Evolutionary conservation across 2,888 invertebrate genomes (phyloP).

Genomic region (Catocala sponsa): DNA sequence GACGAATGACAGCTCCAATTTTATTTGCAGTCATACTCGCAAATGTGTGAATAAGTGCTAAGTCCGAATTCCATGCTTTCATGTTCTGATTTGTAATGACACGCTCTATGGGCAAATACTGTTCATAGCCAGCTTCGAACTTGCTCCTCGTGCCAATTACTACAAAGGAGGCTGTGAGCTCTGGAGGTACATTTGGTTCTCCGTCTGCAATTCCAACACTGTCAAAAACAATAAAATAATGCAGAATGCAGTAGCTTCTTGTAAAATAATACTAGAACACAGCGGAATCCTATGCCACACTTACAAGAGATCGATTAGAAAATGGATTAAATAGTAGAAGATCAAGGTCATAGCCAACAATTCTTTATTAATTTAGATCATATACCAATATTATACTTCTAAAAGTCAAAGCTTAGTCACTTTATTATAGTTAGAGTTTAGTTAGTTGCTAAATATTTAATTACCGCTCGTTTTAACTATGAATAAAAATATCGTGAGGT

Average conservation of each 20-base stretch:
- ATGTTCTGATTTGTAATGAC: conserved; percentile 66
- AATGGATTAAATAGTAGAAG: too few relatives aligned
- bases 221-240: not conserved
- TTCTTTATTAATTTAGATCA: too few relatives aligned
- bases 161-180: conserved; percentile 70
- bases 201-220: not conserved
- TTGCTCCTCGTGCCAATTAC: conserved; percentile 71
- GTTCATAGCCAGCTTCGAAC: conserved; percentile 71
- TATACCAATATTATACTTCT: too few relatives aligned
- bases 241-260: not conserved
- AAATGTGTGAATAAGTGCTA: conserved; percentile 70
- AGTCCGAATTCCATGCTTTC: conserved; percentile 65
- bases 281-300: too few relatives aligned
- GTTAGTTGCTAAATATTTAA: too few relatives aligned
- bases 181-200: conserved; percentile 46
- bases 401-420: too few relatives aligned
- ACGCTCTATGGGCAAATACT: conserved; percentile 73
- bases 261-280: too few relatives aligned
- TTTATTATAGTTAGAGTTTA: too few relatives aligned
- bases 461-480: too few relatives aligned
- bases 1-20: conserved; percentile 60
- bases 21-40: conserved; percentile 71
- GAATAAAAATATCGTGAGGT: too few relatives aligned
- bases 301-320: too few relatives aligned
- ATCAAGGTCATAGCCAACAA: too few relatives aligned